These are phyloP conservation scores for Oreotrochilus melanogaster DNA, from an alignment of 2,113 vertebrate species.

Conservation along the genomic window DNA sequence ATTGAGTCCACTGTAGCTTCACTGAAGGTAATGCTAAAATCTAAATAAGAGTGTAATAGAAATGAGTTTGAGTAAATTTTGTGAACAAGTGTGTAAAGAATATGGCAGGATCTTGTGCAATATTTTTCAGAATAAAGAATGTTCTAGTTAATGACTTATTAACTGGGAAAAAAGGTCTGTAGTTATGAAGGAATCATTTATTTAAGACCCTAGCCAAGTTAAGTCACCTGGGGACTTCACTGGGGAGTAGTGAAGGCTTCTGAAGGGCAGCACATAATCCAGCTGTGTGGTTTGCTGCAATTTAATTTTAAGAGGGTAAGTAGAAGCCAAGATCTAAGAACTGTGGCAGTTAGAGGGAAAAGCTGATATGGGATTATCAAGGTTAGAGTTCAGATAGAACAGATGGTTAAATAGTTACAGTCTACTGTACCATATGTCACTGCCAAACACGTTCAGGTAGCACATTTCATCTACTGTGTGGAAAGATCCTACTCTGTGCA, in stretches of 20 bases:
- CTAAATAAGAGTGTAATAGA: not conserved
- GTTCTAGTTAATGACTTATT: not conserved
- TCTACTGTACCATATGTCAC: not conserved
- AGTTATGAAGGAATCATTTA: not conserved
- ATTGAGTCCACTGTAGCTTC: not conserved
- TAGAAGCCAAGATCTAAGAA: not conserved
- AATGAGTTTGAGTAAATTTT: not conserved
- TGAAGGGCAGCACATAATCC: not conserved
- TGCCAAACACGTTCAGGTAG: not conserved
- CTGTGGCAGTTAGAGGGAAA: not conserved
- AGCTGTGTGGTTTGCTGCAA: not conserved
- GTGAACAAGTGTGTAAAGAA: not conserved
- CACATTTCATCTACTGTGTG: not conserved
- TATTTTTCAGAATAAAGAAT: not conserved
- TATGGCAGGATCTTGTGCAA: not conserved
- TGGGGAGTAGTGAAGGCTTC: not conserved
- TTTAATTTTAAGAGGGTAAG: not conserved
- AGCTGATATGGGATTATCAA: not conserved
- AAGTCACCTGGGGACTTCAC: slow-evolving; percentile 9
- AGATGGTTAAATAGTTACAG: slow-evolving; percentile 24
- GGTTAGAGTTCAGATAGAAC: not conserved
- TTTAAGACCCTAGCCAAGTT: not conserved
- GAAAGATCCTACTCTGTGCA: not conserved
- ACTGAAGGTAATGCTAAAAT: not conserved
- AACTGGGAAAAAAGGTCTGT: not conserved